Evolutionary conservation across 2,797 vertebrate species (phyloP).

Genomic region (Phrynocephalus guinanensis): DNA sequence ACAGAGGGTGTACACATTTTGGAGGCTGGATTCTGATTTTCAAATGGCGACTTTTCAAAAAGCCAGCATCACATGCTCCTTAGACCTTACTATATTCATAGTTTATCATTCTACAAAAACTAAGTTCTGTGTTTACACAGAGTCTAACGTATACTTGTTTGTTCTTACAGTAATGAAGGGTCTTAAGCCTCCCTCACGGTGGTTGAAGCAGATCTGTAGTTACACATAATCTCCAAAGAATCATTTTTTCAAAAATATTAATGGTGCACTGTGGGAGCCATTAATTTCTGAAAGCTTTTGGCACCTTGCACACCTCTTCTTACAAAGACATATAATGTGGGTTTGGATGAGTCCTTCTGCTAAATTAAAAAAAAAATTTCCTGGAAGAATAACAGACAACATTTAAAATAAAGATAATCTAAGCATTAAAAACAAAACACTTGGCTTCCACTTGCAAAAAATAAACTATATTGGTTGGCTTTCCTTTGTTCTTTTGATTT

Average conservation of each 20-base stretch:
- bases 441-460: slow-evolving; percentile 59
- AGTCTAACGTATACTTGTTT: neutral
- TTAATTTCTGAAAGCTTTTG: neutral
- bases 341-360: slow-evolving; percentile 41
- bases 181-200: neutral
- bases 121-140: neutral
- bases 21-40: neutral
- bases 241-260: neutral
- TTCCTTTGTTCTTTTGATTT: slow-evolving; percentile 56
- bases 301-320: slow-evolving; percentile 39
- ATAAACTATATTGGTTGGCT: slow-evolving; percentile 48
- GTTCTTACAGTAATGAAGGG: slow-evolving; percentile 9
- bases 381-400: slow-evolving; percentile 15
- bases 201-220: neutral
- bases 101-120: neutral
- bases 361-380: slow-evolving; percentile 39
- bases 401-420: slow-evolving; percentile 37
- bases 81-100: neutral
- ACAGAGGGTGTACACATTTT: neutral
- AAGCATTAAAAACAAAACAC: slow-evolving; percentile 54
- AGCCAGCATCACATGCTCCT: neutral
- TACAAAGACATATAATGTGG: slow-evolving; percentile 54
- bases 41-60: neutral
- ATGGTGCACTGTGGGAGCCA: neutral
- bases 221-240: no score